Conservation (phyloP, 2,888 invertebrate species). For the Theodoxus fluviatilis region DNA sequence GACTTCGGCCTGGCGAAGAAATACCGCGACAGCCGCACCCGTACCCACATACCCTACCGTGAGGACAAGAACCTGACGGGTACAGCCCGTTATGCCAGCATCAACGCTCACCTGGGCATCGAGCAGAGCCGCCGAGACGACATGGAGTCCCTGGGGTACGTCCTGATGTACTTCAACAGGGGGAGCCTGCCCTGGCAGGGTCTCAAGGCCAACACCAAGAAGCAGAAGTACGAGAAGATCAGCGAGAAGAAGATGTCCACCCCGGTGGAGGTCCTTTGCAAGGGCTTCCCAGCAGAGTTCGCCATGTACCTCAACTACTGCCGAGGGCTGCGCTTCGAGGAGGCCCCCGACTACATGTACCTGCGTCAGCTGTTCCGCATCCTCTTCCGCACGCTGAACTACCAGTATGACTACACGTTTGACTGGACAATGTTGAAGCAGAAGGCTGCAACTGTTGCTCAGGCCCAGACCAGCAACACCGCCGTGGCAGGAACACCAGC, state of each 20-base stretch:
- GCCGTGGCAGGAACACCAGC: too few relatives aligned
- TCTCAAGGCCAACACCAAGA: conserved; percentile 94
- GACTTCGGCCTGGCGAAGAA: conserved; percentile 99
- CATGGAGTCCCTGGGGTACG: conserved; percentile 98
- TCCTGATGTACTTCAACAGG: conserved; percentile 97
- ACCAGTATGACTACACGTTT: conserved; percentile 98
- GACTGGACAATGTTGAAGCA: conserved; percentile 99
- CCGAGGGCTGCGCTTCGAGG: conserved; percentile 96
- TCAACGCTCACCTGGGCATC: conserved; percentile 98
- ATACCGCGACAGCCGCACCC: conserved; percentile 90
- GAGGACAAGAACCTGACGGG: conserved; percentile 67
- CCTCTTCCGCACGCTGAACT: conserved; percentile 98
- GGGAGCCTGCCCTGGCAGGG: conserved; percentile 98
- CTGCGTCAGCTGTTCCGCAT: conserved; percentile 98
- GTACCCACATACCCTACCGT: conserved; percentile 90
- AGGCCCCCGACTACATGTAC: conserved; percentile 99
- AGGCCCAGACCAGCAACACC: conserved; percentile 42
- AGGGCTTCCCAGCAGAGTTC: conserved; percentile 99
- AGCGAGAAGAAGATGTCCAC: conserved; percentile 99
- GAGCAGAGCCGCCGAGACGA: conserved; percentile 98
- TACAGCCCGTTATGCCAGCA: conserved; percentile 88
- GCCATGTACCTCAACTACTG: conserved; percentile 99
- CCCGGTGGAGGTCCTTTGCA: conserved; percentile 96
- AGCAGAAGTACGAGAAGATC: conserved; percentile 99
- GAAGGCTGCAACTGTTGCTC: conserved; percentile 73